Evolutionary conservation across 2,113 vertebrate genomes (phyloP), one percentile per base, ranked within the genome.

Genomic region (Oryzias javanicus): DNA sequence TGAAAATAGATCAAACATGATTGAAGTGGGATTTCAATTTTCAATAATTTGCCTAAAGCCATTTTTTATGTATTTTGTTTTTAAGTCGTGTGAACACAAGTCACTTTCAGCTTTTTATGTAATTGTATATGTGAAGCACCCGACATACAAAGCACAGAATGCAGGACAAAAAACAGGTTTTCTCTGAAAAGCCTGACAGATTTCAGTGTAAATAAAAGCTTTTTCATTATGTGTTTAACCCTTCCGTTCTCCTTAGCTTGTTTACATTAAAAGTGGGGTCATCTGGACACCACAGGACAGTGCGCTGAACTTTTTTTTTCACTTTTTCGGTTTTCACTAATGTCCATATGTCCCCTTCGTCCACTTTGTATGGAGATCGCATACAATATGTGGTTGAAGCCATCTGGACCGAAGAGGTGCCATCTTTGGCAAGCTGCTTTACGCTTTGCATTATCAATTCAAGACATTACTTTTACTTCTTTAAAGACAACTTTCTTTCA

Each of bases 91-190:
- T 42, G 51, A n/a, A 52, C 14, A 47, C 19, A 17, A 50, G 15
- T 20, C 22, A 65, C 29, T 44, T 35, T 42, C 16, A 47, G 27
- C 57, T 54, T 68, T 47, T 25, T 52, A 14, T 41, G 44, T 41
- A 2, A 27, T 20, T 40, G 25, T 50, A 22, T 17, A 44, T 45
- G 57, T 5, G 24, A 2, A 50, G 5, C 24, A 27, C 20, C 25
- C 6, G 52, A 42, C 25, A 60, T n/a, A 25, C 17, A 44, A 6
- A 55, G 48, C 17, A 19, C n/a, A 20, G 40, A n/a, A 54, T 14
- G 20, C 45, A 14, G 35, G 18, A 41, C 29, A 14, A 42, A 70
- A 60, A 24, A 14, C 49, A 67, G n/a, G 48, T 19, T 35, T 6
- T 55, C 27, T 2, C 5, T 22, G 16, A 49, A 49, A 40, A 60